Conservation (phyloP, 2,113 vertebrate species). For the Sturnus vulgaris region DNA sequence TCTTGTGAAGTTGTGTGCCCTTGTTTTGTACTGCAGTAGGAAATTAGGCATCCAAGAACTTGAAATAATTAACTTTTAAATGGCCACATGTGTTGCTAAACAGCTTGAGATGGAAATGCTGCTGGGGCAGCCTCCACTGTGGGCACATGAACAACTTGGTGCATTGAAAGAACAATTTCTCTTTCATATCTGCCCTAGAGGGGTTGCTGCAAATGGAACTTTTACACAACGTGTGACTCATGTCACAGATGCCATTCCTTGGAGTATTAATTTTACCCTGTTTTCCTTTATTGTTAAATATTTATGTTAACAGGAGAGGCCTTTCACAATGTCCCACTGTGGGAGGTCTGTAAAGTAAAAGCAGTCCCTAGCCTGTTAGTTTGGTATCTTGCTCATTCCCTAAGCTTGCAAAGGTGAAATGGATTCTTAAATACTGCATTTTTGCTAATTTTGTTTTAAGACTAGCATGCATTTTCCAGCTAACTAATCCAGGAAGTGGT, state of each 20-base stretch:
- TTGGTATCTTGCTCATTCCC: neutral
- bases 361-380: neutral
- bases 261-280: neutral
- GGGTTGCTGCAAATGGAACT: neutral
- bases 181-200: neutral
- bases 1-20: neutral
- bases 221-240: rapidly evolving
- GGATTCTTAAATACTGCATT: neutral
- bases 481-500: neutral
- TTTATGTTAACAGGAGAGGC: neutral
- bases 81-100: neutral
- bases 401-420: neutral
- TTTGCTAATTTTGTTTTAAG: neutral
- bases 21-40: neutral
- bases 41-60: neutral
- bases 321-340: neutral
- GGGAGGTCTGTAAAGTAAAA: neutral
- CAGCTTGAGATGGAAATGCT: neutral
- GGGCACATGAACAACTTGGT: neutral
- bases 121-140: neutral
- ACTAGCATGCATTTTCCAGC: rapidly evolving
- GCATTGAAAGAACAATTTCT: neutral
- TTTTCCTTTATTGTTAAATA: neutral
- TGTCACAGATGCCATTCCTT: neutral
- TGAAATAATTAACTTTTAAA: neutral